Evolutionary conservation across 2,797 vertebrate genomes (phyloP).

Genomic region (Spea hammondii): DNA sequence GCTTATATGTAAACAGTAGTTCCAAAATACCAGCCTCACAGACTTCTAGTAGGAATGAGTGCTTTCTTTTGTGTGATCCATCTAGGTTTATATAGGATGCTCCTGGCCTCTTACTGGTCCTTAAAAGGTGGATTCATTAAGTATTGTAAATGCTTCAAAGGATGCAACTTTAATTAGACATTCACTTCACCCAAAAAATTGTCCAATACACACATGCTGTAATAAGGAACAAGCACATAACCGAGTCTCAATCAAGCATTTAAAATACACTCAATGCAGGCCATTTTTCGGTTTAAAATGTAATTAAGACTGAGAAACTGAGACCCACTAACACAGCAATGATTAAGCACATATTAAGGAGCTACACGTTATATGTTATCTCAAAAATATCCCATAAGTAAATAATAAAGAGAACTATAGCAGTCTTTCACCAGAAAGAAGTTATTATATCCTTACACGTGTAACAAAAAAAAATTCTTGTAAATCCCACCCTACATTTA

Average conservation of each 20-base stretch:
- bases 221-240: not conserved
- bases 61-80: not conserved
- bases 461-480: no score
- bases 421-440: no score
- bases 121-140: not conserved
- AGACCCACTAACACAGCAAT: not conserved
- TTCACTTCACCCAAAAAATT: no score
- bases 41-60: not conserved
- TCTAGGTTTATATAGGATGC: not conserved
- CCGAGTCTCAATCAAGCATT: not conserved
- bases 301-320: not conserved
- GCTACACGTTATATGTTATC: no score
- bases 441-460: no score
- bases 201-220: no score
- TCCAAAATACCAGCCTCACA: not conserved
- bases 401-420: no score
- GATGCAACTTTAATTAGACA: not conserved
- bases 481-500: no score
- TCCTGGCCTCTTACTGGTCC: not conserved
- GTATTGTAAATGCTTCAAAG: not conserved
- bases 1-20: no score
- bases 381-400: no score
- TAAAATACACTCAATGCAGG: not conserved
- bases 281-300: not conserved
- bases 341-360: not conserved